Evolutionary conservation across 1,140 invertebrate species (phyloP).

Genomic region (Yoshiicerus persimilis): DNA sequence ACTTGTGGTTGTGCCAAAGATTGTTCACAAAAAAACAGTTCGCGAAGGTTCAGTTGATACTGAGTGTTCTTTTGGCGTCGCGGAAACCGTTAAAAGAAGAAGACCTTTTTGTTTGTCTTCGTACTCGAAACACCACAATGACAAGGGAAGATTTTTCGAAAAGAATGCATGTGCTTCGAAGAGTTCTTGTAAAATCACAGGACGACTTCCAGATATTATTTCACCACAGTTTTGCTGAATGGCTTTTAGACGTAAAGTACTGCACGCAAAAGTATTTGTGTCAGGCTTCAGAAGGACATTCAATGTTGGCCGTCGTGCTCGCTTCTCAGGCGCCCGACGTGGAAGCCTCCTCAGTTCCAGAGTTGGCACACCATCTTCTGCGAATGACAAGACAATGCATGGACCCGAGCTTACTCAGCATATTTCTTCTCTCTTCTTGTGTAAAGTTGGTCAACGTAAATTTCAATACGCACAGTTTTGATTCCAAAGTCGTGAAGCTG

Average conservation of each 20-base stretch:
- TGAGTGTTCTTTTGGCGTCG: slow-evolving; percentile 85
- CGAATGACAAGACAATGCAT: slow-evolving; percentile 54
- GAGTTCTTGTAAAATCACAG: slow-evolving; percentile 66
- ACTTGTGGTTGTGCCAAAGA: slow-evolving; percentile 91
- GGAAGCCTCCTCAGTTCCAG: slow-evolving; percentile 59
- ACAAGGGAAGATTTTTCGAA: slow-evolving; percentile 82
- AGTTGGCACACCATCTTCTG: slow-evolving; percentile 62
- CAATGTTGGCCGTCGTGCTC: slow-evolving; percentile 83
- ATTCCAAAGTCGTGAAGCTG: slow-evolving; percentile 52
- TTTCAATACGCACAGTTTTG: slow-evolving; percentile 29
- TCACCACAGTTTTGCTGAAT: slow-evolving; percentile 90
- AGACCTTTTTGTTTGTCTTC: slow-evolving; percentile 76
- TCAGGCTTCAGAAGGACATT: slow-evolving; percentile 80
- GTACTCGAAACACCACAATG: slow-evolving; percentile 76
- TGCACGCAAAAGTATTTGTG: slow-evolving; percentile 93
- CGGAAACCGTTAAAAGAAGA: slow-evolving; percentile 78
- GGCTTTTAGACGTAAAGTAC: slow-evolving; percentile 93
- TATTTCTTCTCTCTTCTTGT: slow-evolving; percentile 52
- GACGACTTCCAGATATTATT: slow-evolving; percentile 61
- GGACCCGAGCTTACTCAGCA: slow-evolving; percentile 56
- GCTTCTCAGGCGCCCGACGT: slow-evolving; percentile 63
- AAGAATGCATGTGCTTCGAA: slow-evolving; percentile 73
- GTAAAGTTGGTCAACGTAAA: slow-evolving; percentile 28
- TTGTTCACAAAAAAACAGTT: slow-evolving; percentile 87
- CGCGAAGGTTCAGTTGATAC: slow-evolving; percentile 77